Base-by-base conservation (phyloP, 2,888 invertebrate species). In the Caenorhabditis wallacei region DNA sequence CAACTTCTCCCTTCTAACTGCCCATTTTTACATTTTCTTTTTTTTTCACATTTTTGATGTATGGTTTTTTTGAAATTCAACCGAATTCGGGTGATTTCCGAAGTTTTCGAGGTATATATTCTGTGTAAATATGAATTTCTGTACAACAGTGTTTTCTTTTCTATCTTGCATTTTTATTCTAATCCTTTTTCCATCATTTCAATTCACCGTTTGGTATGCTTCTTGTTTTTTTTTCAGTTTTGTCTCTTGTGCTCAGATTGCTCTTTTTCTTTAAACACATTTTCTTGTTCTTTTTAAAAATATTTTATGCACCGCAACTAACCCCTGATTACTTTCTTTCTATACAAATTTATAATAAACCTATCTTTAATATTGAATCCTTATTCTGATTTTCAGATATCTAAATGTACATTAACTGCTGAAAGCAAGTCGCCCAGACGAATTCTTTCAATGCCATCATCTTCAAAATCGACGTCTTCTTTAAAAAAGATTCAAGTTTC, bases 401-500 rank as follows among this genome's bases (percentile, higher is more conserved):
- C 82, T 10, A 76, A 71, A 51, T 78, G 78, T 53, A 74, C 69
- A 5, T 37, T 82, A n/a, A 68, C 78, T n/a, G 46, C 82, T 18
- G 71, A 66, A 30, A 59, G 35, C 8, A 46, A 64, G 16, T 22
- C 63, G 8, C 69, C 71, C 1, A 48, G 53, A 22, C 35, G 71
- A 7, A 82, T 78, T 26, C 56, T 79, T 13, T 51, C 83, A 35
- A 80, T 63, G 70, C 64, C 64, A 0, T 2, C 40, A 13, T 30
- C 68, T 1, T 80, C 80, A 0, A 81, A 66, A 8, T 80, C 84
- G 13, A 75, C 66, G 35, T 66, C 76, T 5, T 69, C 82, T 4
- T 61, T 72, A 5, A 64, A 59, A 30, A 82, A 82, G 59, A 72
- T 82, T 48, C 78, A 79, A 43, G 63, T 79, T 18, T 80, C 56